A percentile compares a stretch with the other conserved stretches of the same genome.
Conservation (phyloP, 2,113 vertebrate genomes). For the Plestiodon gilberti region DNA sequence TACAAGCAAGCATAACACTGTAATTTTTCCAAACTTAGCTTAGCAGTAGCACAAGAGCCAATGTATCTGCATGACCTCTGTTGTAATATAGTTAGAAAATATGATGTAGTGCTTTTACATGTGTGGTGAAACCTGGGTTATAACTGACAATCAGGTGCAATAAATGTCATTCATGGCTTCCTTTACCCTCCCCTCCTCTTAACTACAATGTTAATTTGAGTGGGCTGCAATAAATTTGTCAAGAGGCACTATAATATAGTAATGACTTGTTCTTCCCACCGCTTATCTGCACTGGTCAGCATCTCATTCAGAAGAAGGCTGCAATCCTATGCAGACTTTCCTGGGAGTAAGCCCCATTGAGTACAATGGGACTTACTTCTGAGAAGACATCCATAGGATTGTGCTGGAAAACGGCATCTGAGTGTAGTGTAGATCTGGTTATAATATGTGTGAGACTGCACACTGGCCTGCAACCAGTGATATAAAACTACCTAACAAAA, state of each 20-base stretch:
- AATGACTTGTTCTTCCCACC: neutral
- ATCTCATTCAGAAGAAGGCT: neutral
- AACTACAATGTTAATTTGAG: neutral
- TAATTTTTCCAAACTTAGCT: neutral
- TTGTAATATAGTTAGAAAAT: constrained; percentile 2
- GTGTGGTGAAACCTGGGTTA: neutral
- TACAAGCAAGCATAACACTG: neutral
- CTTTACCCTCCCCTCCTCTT: neutral
- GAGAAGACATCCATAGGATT: too few relatives aligned
- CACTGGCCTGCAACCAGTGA: neutral
- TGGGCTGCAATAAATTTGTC: neutral
- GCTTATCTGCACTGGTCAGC: neutral
- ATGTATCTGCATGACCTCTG: constrained; percentile 19
- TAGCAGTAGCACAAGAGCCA: constrained; percentile 18
- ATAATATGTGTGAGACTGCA: neutral
- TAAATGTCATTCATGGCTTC: neutral
- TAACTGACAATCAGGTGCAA: neutral
- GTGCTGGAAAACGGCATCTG: neutral
- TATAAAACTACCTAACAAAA: neutral
- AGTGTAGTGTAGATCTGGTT: neutral
- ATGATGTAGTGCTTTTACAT: neutral
- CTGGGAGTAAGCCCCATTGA: too few relatives aligned
- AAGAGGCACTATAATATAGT: neutral
- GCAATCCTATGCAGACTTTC: neutral
- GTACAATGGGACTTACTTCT: too few relatives aligned